Base-by-base conservation (phyloP, 2,888 invertebrate species). In the Lomographa bimaculata region DNA sequence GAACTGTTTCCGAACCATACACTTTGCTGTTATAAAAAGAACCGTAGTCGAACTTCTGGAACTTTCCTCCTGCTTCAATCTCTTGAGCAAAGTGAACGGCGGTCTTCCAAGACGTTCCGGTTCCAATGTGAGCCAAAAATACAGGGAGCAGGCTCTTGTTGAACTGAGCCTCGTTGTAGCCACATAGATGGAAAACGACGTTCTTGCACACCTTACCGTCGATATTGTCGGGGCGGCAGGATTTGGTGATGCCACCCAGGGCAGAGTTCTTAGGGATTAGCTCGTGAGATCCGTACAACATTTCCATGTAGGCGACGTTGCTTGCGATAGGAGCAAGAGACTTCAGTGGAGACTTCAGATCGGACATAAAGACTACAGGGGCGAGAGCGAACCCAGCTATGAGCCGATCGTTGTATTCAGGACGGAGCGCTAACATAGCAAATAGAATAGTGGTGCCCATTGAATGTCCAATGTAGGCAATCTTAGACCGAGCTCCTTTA, bases 401-500 rank as follows among this genome's bases (percentile, higher is more conserved):
- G 8, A 95, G 78, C 46, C 91, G 91, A 0, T 91, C 76, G 43
- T 94, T 93, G 46, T 93, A 93, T 64, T 94, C 91, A 0, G 94
- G 94, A 18, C 91, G 76, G 23, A 91, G 76, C 0, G 93, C 90
- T 46, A 95, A 87, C 82, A 95, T 91, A 0, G 93, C 93, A 60
- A 93, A 94, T 44, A 94, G 92, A 68, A 93, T 92, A 0, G 95
- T 94, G 0, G 95, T 95, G 0, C 97, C 98, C 93, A 98, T 97
- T 0, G 97, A 97, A 76, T 98, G 97, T 0, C 98, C 98, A 9
- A 97, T 90, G 71, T 97, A 98, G 34, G 91, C 90, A 5, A 89
- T 75, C 48, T 79, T 74, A 0, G 77, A 61, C 7, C 52, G 56
- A 2, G 52, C 30, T n/a, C 76, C 78, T 60, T 85, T 87, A 0